phyloP scores from a whole-genome alignment of 2,888 invertebrate species.

The Sinelater perroti region DNA sequence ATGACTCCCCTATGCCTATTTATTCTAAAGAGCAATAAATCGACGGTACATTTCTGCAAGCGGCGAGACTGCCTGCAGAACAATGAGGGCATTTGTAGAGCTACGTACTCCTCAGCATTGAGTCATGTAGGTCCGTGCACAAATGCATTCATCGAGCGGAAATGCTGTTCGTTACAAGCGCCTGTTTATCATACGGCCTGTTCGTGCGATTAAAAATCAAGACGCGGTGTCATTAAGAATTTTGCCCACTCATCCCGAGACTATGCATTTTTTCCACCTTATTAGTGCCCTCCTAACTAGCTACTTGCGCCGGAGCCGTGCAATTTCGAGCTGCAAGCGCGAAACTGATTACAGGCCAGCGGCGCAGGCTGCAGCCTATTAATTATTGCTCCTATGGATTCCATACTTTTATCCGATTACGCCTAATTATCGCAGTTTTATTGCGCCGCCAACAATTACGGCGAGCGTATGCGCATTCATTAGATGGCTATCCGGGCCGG shows the following conservation, averaged over 20 bases:
- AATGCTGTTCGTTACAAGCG: slow-evolving; percentile 29
- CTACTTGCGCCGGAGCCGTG: slow-evolving; percentile 14
- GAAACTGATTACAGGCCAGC: slow-evolving; percentile 27
- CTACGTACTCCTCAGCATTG: too few relatives aligned
- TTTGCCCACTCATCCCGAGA: slow-evolving; percentile 51
- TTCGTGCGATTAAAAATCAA: slow-evolving; percentile 52
- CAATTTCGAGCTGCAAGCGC: slow-evolving; percentile 27
- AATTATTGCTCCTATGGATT: neutral
- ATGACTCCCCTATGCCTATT: slow-evolving; percentile 15
- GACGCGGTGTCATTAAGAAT: slow-evolving; percentile 49
- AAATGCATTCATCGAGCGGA: slow-evolving; percentile 33
- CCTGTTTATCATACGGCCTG: slow-evolving; percentile 32
- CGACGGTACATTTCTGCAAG: neutral
- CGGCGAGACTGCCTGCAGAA: neutral
- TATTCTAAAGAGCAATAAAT: slow-evolving; percentile 17
- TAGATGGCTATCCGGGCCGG: too few relatives aligned
- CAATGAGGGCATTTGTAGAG: slow-evolving; percentile 7
- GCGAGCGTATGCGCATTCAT: too few relatives aligned
- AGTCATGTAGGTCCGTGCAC: slow-evolving; percentile 12
- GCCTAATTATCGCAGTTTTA: slow-evolving; percentile 1
- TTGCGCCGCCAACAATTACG: too few relatives aligned
- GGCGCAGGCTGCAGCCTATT: slow-evolving; percentile 18
- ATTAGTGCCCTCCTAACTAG: slow-evolving; percentile 42
- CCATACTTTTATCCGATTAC: neutral
- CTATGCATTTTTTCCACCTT: slow-evolving; percentile 54